These are phyloP conservation scores for Anthopleura xanthogrammica DNA, from an alignment of 92 coral and sea anemone genomes.

Conservation along the genomic window DNA sequence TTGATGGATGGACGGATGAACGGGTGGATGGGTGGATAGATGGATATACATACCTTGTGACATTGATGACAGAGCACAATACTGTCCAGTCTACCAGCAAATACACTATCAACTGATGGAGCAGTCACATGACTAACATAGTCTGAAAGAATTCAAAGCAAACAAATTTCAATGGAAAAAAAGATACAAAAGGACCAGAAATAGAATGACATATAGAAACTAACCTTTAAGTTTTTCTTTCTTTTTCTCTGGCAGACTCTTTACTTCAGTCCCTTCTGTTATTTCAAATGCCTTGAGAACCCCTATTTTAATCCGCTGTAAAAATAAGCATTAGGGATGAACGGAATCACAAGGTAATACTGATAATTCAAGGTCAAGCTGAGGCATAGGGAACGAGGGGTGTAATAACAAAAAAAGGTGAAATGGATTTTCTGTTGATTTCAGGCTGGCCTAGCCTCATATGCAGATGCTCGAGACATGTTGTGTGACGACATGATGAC, in stretches of 20 bases:
- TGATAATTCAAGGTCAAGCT: too few species aligned
- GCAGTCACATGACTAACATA: conserved; percentile 65
- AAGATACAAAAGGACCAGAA: background rate
- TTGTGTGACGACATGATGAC: too few species aligned
- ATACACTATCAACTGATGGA: conserved; percentile 84
- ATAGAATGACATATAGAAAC: background rate
- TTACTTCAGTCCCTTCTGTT: conserved; percentile 53
- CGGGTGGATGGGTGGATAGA: background rate
- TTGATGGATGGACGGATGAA: background rate
- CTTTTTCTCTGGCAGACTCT: conserved; percentile 49
- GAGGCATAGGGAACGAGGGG: too few species aligned
- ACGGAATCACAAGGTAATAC: too few species aligned
- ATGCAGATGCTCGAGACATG: too few species aligned
- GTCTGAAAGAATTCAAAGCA: conserved; percentile 29
- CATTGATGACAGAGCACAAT: conserved; percentile 83
- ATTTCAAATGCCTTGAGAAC: conserved; percentile 74
- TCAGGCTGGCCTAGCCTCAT: too few species aligned
- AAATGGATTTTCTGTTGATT: too few species aligned
- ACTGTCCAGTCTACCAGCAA: conserved; percentile 91
- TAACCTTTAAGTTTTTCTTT: conserved; percentile 40
- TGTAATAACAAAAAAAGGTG: too few species aligned
- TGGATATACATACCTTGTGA: conserved; percentile 52
- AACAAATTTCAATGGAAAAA: background rate
- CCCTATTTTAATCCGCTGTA: conserved; percentile 79
- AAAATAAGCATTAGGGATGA: background rate